phyloP scores from a whole-genome alignment of 2,888 invertebrate species.

The Andrena bicolor region DNA sequence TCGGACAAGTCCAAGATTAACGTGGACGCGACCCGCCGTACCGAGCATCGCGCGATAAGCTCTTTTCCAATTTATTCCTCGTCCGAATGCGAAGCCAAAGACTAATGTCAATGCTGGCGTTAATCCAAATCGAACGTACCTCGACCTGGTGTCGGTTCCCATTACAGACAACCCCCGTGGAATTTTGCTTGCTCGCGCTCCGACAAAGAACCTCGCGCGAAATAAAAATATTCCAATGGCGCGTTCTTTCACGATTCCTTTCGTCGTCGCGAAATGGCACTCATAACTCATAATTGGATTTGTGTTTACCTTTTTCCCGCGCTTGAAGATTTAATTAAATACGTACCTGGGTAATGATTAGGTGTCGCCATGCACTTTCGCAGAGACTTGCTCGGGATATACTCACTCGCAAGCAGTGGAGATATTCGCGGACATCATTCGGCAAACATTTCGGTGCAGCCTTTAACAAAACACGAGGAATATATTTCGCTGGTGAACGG shows the following conservation, averaged over 20 bases:
- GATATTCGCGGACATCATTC: constrained; percentile 35
- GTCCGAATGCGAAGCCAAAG: constrained; percentile 73
- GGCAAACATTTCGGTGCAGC: constrained; percentile 41
- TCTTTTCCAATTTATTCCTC: constrained; percentile 73
- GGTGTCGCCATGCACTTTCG: not conserved
- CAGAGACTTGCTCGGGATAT: not conserved
- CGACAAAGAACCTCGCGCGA: constrained; percentile 27
- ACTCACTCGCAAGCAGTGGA: not conserved
- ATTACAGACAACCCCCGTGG: constrained; percentile 48
- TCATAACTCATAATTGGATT: too few relatives aligned
- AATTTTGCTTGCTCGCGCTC: constrained; percentile 22
- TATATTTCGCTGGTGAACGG: constrained; percentile 48
- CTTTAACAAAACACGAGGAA: constrained; percentile 55
- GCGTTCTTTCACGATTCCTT: constrained; percentile 3
- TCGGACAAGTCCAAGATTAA: constrained; percentile 57
- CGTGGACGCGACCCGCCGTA: constrained; percentile 48
- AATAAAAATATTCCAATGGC: constrained; percentile 27
- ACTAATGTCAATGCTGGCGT: constrained; percentile 79
- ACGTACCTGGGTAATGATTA: not conserved
- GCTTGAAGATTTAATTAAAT: not conserved
- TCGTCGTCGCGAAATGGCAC: too few relatives aligned
- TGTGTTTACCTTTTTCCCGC: not conserved
- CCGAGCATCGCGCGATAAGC: constrained; percentile 71
- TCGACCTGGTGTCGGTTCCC: constrained; percentile 59
- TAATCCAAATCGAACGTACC: constrained; percentile 76